Evolutionary conservation across 1,140 invertebrate genomes (phyloP), one percentile per base, ranked within the genome.

Genomic region (Cylas formicarius): DNA sequence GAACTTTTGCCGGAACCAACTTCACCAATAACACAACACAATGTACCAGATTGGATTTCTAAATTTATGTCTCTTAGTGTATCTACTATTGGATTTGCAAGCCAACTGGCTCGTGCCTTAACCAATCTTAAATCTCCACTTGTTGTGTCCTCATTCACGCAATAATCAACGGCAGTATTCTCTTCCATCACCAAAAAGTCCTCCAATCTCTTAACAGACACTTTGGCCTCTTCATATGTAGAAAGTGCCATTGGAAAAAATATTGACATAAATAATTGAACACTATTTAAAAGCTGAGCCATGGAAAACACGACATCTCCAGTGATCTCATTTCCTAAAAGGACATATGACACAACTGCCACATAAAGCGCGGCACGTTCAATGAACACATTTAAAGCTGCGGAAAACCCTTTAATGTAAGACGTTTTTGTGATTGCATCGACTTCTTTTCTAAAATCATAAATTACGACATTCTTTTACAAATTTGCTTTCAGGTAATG

Each of bases 1-100:
- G 86, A 84, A 50, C 78, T 84, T 78, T 88, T 90, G 54, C 86
- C 86, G 35, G 81, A 70, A 22, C 86, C 86, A 17, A 90, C 84
- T 23, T 80, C 68, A 28, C 87, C 87, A 21, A 88, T 78, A 2
- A 91, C 63, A 8, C 80, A 81, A 29, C 81, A 63, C 23, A 89
- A 71, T 11, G 84, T 72, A 4, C 82, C 81, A 4, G 73, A 66
- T 46, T 68, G 62, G 1, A 80, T 70, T 2, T 66, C 67, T 9
- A 84, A 52, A 27, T 68, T 73, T 10, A 88, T 71, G 44, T 83
- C 72, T 31, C 71, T 70, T n/a, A 83, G 58, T 0, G 77, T 79
- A 44, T 74, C 66, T 3, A 73, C 70, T 18, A 77, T 80, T 5
- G 70, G 66, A 45, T 72, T 69, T 2, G 71, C 64, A 18, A 63